These are phyloP conservation scores for Eutrigla gurnardus DNA, from an alignment of 2,797 vertebrate genomes.

Conservation along the genomic window DNA sequence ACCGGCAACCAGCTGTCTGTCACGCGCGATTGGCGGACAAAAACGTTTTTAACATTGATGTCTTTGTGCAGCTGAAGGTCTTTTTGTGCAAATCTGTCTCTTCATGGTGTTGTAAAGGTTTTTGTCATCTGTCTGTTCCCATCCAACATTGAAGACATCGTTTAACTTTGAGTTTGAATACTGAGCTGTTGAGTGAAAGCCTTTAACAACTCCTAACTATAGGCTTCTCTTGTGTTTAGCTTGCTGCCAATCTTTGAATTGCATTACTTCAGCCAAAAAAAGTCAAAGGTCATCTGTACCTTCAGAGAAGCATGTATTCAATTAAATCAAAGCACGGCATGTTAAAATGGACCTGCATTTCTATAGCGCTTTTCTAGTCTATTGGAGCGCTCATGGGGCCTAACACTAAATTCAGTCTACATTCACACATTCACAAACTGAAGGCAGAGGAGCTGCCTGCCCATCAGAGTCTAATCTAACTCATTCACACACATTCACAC, in stretches of 20 bases:
- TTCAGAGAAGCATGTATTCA: neutral
- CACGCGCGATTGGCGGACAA: constrained; percentile 62
- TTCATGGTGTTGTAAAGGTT: constrained; percentile 47
- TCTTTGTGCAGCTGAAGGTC: constrained; percentile 55
- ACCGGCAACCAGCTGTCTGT: constrained; percentile 71
- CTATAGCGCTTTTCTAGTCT: too few relatives aligned
- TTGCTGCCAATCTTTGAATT: neutral
- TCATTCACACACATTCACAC: too few relatives aligned
- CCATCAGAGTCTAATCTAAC: too few relatives aligned
- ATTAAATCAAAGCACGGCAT: neutral
- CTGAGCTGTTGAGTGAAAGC: constrained; percentile 8
- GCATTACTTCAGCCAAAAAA: neutral
- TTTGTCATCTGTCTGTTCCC: constrained; percentile 2
- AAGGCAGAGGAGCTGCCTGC: too few relatives aligned
- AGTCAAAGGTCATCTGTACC: constrained; percentile 3
- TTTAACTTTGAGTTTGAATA: constrained; percentile 30
- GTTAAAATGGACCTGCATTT: too few relatives aligned
- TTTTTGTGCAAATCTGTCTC: constrained; percentile 46
- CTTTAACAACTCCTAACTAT: neutral
- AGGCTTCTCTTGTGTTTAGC: constrained; percentile 12
- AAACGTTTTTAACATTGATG: constrained; percentile 51
- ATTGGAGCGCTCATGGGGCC: too few relatives aligned
- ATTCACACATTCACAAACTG: too few relatives aligned
- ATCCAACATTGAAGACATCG: constrained; percentile 25
- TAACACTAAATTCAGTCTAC: too few relatives aligned